Evolutionary conservation across 2,113 vertebrate species (phyloP), one percentile per base, ranked within the genome.

Genomic region (Brachirus orientalis): DNA sequence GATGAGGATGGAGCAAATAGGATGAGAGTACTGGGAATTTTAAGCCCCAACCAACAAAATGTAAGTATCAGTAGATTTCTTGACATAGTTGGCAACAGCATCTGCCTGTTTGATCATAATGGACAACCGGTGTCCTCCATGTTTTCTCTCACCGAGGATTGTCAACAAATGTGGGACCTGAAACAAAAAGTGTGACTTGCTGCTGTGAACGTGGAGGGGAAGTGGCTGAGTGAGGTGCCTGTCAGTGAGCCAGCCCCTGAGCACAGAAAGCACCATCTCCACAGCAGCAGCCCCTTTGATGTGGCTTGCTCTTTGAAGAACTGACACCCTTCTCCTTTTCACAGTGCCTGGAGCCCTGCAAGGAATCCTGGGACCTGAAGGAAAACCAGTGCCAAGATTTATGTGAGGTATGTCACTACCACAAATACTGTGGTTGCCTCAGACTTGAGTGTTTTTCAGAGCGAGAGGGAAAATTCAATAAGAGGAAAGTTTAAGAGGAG

Each of bases 341-440:
- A 77, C 90, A 99, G 97, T 99, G 97, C 91, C 93, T 99, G 92
- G 95, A 97, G 90, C 97, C 97, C n/a, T 99, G 97, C 93, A 96
- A 95, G 89, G 95, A 95, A 80, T 93, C 95, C 60, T 95, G 96
- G 95, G 95, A 98, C 83, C 89, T 96, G 83, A 93, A 91, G 86
- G 95, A 94, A 87, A 95, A 94, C 76, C 95, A 94, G 61, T 99
- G 97, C 91, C 96, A 96, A 90, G 95, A 93, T 91, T 93, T 97
- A 91, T 99, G 97, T 55, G 96, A 98, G 95, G 97, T 98, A 95
- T 55, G 91, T 89, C 75, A 67, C 80, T 59, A n/a, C 68, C 67
- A 45, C 60, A 63, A 72, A 79, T 77, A 28, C 58, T 14, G 43
- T 12, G 55, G 63, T 76, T 50, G 46, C 70, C 71, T 75, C 66